Conservation (phyloP, 2,888 invertebrate species). For the Calliopum simillimum region DNA sequence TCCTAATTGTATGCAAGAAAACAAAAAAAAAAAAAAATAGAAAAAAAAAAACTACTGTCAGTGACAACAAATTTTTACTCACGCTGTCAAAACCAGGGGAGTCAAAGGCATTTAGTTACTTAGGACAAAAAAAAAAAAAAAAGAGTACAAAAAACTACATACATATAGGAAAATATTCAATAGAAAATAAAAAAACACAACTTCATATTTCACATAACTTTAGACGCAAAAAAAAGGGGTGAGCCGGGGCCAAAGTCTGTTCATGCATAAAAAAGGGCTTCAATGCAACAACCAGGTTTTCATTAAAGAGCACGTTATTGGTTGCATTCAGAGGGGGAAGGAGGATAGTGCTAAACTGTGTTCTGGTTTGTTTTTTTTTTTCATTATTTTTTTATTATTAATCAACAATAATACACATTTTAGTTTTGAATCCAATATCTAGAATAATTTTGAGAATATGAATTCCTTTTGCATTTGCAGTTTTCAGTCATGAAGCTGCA, state of each 20-base stretch:
- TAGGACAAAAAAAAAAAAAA: constrained; percentile 31
- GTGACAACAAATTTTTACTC: constrained; percentile 42
- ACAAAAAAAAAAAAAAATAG: constrained; percentile 20
- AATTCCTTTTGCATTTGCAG: no score
- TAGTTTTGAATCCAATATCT: no score
- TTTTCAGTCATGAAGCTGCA: no score
- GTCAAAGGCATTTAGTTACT: neutral
- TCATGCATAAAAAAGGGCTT: constrained; percentile 26
- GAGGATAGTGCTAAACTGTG: no score
- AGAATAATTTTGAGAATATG: no score
- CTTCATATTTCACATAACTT: constrained; percentile 36
- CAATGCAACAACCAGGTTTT: no score
- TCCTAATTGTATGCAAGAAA: constrained; percentile 22
- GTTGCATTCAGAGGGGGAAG: no score
- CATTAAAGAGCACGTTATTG: no score
- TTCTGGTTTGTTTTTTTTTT: no score
- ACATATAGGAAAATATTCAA: constrained; percentile 8
- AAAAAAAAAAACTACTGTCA: constrained; percentile 41
- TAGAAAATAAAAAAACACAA: no score
- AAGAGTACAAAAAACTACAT: constrained; percentile 13
- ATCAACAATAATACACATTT: no score
- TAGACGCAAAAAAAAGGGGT: constrained; percentile 37
- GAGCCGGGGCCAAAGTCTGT: constrained; percentile 37
- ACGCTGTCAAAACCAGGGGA: constrained; percentile 43
- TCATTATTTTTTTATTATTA: no score